phyloP scores from a whole-genome alignment of 1,140 invertebrate species.

The Phymastichus coffea region DNA sequence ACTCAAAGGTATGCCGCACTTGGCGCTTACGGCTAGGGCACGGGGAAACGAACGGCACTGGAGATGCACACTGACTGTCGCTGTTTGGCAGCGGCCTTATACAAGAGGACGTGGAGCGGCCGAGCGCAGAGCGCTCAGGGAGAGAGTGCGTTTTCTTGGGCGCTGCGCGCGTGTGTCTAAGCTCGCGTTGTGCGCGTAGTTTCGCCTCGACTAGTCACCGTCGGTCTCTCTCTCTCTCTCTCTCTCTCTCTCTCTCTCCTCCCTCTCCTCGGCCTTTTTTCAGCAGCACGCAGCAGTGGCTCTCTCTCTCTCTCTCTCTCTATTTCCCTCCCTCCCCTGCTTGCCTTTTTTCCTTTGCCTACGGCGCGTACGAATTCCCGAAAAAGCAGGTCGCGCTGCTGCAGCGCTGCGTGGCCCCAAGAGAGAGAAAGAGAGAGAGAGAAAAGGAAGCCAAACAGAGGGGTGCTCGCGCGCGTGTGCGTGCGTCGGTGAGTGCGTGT shows the following conservation, averaged over 20 bases:
- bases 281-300: too few species aligned
- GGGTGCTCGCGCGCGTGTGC: background rate
- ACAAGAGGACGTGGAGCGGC: background rate
- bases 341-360: background rate
- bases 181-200: conserved; percentile 13
- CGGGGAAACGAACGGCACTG: too few species aligned
- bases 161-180: conserved; percentile 18
- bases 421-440: conserved; percentile 1
- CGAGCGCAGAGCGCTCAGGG: background rate
- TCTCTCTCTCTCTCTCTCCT: conserved; percentile 2
- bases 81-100: too few species aligned
- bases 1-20: background rate
- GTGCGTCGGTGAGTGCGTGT: background rate
- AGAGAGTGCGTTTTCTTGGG: conserved; percentile 24
- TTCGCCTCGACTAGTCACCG: background rate
- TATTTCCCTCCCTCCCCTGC: conserved; percentile 17
- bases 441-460: background rate
- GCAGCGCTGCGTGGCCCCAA: background rate
- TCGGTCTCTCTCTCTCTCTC: background rate
- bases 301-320: conserved; percentile 2
- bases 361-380: conserved; percentile 18
- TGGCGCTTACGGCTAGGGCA: too few species aligned
- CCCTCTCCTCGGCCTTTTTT: too few species aligned
- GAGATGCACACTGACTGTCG: too few species aligned
- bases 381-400: conserved; percentile 21